Conservation (phyloP, 2,113 vertebrate genomes). For the Piaya cayana region DNA sequence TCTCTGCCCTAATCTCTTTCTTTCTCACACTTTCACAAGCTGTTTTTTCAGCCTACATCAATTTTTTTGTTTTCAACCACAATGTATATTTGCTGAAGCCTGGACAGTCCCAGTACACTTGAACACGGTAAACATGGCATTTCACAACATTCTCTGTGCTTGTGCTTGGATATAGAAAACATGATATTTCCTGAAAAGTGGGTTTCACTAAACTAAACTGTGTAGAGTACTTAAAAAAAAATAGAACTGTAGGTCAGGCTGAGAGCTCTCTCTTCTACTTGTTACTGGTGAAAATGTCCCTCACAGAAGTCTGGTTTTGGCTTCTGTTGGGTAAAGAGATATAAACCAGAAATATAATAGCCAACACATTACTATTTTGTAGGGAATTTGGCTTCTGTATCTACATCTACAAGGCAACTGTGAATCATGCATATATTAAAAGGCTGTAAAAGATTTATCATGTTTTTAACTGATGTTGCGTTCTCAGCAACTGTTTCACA, state of each 20-base stretch:
- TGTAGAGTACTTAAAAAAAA: background rate
- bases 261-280: background rate
- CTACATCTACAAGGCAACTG: background rate
- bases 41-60: background rate
- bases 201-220: background rate
- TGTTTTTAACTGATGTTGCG: background rate
- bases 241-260: background rate
- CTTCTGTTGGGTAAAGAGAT: background rate
- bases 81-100: constrained; percentile 39
- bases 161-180: background rate
- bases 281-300: background rate
- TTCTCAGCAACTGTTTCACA: background rate
- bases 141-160: constrained; percentile 1
- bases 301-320: background rate
- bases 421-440: background rate
- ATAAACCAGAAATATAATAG: background rate
- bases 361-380: background rate
- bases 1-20: background rate
- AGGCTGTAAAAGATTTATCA: background rate
- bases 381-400: background rate
- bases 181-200: constrained; percentile 27
- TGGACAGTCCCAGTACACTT: background rate
- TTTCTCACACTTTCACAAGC: background rate
- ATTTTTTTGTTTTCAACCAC: constrained; percentile 32
- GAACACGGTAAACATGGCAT: constrained; percentile 9